Evolutionary conservation across 2,797 vertebrate genomes (phyloP), one percentile per base, ranked within the genome.

Genomic region (Lepus townsendii): DNA sequence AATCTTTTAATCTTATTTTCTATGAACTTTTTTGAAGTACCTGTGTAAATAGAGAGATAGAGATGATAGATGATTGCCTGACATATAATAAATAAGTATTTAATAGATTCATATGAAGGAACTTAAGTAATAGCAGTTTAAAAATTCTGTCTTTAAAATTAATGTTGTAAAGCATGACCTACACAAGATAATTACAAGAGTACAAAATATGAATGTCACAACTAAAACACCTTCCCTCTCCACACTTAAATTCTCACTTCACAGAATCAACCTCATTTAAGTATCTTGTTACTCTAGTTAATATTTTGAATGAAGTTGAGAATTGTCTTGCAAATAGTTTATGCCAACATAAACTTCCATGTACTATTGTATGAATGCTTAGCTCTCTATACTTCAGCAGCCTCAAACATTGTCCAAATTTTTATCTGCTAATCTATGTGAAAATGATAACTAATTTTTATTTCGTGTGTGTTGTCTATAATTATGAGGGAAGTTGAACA

Each of bases 281-380:
- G 22, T 20, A 62, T 72, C 14, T 63, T 83, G 50, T 69, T 82
- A 57, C 9, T 35, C 19, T 20, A 17, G 54, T 20, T 27, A 79
- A 60, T 1, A 24, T 78, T 93, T 88, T 35, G 95, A 62, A 79
- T 71, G 65, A 77, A 57, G 65, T 52, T 92, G 80, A 72, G 35
- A 85, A 30, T 13, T 32, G 4, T 9, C 60, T 32, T 83, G 54
- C 9, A 30, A 57, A 63, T 54, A 85, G 32, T 71, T 75, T 35
- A 82, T 24, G 11, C 32, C 77, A 38, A 54, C 32, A 65, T 47
- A 9, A 14, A 38, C 38, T 77, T 50, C 30, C 20, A 13, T 35
- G 4, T 50, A 8, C 54, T 66, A 1, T 76, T 68, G 16, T 2
- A 8, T 2, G 4, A 22, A 85, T 69, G 42, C 19, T 78, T 75